Evolutionary conservation across 2,113 vertebrate species (phyloP).

Genomic region (Pelecanus crispus): DNA sequence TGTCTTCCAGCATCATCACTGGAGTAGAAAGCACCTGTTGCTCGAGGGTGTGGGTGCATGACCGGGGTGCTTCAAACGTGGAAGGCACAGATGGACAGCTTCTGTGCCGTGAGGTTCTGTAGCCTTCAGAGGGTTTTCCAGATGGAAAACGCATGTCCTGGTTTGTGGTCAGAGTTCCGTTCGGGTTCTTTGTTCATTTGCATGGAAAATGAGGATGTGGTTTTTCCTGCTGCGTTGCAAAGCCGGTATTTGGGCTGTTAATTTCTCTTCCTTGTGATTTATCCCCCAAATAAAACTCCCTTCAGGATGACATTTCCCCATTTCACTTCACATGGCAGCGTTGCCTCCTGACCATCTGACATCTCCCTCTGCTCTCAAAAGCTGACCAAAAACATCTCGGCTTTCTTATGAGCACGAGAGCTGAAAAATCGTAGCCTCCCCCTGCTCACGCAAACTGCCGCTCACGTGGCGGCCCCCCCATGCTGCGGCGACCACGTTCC

Average conservation of each 20-base stretch:
- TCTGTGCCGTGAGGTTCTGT: background rate
- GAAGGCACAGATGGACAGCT: background rate
- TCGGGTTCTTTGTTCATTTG: background rate
- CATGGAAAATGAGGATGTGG: rapidly evolving
- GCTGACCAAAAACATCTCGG: background rate
- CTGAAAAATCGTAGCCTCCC: background rate
- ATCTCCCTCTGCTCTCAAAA: background rate
- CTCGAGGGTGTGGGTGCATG: background rate
- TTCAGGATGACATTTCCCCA: background rate
- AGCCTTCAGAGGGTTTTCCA: background rate
- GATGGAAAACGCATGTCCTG: background rate
- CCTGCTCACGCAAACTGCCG: background rate
- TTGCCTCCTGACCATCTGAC: background rate
- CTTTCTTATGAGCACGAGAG: rapidly evolving
- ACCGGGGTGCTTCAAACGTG: background rate
- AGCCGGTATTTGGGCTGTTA: background rate
- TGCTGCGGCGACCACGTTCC: rapidly evolving
- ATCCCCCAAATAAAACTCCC: background rate
- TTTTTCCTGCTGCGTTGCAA: background rate
- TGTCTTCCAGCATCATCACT: background rate
- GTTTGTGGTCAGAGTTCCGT: background rate
- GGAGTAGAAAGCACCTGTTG: rapidly evolving
- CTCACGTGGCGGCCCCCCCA: background rate
- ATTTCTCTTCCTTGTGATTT: background rate
- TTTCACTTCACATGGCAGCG: rapidly evolving